Evolutionary conservation across 2,888 invertebrate genomes (phyloP).

Genomic region (Aphodius sticticus): DNA sequence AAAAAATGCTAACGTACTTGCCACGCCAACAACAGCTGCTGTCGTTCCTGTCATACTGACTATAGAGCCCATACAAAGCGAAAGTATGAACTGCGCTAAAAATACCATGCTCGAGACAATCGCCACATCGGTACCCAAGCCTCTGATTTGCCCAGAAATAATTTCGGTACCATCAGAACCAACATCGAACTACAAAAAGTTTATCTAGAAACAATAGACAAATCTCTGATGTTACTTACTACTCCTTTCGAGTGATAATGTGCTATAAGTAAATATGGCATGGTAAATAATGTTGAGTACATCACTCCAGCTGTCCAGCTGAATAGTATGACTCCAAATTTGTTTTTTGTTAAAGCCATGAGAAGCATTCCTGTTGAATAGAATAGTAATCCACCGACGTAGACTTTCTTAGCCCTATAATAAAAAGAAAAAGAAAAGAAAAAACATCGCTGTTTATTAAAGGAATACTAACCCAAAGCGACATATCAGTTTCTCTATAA

Average conservation of each 20-base stretch:
- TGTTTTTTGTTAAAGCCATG: slow-evolving; percentile 81
- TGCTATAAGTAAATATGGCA: slow-evolving; percentile 94
- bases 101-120: slow-evolving; percentile 95
- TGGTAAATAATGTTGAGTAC: slow-evolving; percentile 97
- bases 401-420: slow-evolving; percentile 85
- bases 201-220: slow-evolving; percentile 5
- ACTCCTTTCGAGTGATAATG: slow-evolving; percentile 92
- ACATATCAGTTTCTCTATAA: slow-evolving; percentile 87
- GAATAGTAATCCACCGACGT: slow-evolving; percentile 87
- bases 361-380: slow-evolving; percentile 90
- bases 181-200: slow-evolving; percentile 67
- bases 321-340: slow-evolving; percentile 82
- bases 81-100: slow-evolving; percentile 91
- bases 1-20: slow-evolving; percentile 83
- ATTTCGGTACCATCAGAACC: slow-evolving; percentile 65
- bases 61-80: slow-evolving; percentile 85
- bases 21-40: slow-evolving; percentile 86
- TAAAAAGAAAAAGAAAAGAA: slow-evolving; percentile 17
- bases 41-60: slow-evolving; percentile 84
- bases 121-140: slow-evolving; percentile 94
- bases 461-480: slow-evolving; percentile 66
- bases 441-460: slow-evolving; percentile 30
- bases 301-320: slow-evolving; percentile 96
- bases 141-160: slow-evolving; percentile 74
- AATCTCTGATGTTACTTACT: slow-evolving; percentile 65